phyloP scores from a whole-genome alignment of 2,888 invertebrate genomes.

The Xanthorhoe designata region DNA sequence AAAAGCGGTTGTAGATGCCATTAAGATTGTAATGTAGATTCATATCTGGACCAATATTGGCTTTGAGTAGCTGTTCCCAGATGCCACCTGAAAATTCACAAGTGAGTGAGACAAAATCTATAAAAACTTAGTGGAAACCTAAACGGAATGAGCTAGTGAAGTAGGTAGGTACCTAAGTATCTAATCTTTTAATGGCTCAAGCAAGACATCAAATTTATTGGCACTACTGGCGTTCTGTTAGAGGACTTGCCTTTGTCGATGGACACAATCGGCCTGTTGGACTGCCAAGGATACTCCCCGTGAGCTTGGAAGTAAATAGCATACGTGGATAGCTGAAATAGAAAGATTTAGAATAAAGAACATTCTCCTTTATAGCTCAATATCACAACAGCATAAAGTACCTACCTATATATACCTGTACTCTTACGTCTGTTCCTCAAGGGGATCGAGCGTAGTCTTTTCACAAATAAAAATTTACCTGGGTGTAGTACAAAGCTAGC shows the following conservation, averaged over 20 bases:
- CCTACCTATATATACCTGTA: too few relatives aligned
- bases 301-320: constrained; percentile 81
- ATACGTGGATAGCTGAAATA: constrained; percentile 74
- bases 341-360: neutral
- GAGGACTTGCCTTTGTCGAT: constrained; percentile 67
- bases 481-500: constrained; percentile 77
- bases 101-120: neutral
- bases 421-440: too few relatives aligned
- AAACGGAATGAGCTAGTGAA: too few relatives aligned
- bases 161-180: too few relatives aligned
- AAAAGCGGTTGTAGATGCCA: constrained; percentile 77
- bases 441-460: too few relatives aligned
- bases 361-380: too few relatives aligned
- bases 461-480: constrained; percentile 48
- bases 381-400: too few relatives aligned
- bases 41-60: constrained; percentile 82
- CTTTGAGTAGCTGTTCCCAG: constrained; percentile 81
- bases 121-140: too few relatives aligned
- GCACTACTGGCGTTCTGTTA: too few relatives aligned
- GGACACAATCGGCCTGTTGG: constrained; percentile 71
- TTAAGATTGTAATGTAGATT: constrained; percentile 80
- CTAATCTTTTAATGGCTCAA: too few relatives aligned
- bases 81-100: constrained; percentile 66
- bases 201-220: too few relatives aligned
- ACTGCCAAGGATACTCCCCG: constrained; percentile 81